These are phyloP conservation scores for Drosophila vallismaia DNA, from an alignment of 2,888 invertebrate species.

Conservation along the genomic window DNA sequence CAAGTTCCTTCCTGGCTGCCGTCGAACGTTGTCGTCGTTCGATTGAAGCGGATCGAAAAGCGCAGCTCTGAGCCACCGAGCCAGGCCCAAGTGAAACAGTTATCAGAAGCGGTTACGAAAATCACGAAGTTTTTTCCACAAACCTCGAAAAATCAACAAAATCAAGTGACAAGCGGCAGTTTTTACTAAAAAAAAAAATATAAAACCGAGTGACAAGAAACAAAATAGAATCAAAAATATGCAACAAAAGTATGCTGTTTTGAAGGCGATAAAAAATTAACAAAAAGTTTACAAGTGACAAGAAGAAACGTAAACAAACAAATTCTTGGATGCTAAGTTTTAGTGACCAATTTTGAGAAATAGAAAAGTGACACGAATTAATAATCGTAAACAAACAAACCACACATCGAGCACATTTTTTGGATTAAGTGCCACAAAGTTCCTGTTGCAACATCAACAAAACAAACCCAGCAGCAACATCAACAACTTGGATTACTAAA, in stretches of 20 bases:
- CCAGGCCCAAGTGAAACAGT: slow-evolving; percentile 38
- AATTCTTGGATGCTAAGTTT: slow-evolving; percentile 4
- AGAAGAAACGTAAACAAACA: slow-evolving; percentile 26
- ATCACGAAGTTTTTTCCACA: slow-evolving; percentile 13
- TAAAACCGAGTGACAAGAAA: slow-evolving; percentile 10
- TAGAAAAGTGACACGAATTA: background rate
- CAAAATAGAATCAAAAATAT: slow-evolving; percentile 5
- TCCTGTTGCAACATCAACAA: slow-evolving; percentile 59
- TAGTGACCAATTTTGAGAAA: slow-evolving; percentile 12
- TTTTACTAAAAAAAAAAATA: slow-evolving; percentile 16
- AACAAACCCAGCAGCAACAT: slow-evolving; percentile 50
- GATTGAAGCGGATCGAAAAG: slow-evolving; percentile 64
- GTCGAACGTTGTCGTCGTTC: slow-evolving; percentile 83
- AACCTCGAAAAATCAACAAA: slow-evolving; percentile 11
- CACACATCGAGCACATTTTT: slow-evolving; percentile 60
- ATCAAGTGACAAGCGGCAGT: background rate
- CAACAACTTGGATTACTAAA: slow-evolving; percentile 74
- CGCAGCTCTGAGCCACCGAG: slow-evolving; percentile 61
- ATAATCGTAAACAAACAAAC: slow-evolving; percentile 19
- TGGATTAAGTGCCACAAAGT: slow-evolving; percentile 74
- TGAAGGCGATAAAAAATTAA: slow-evolving; percentile 19
- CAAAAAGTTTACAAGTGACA: slow-evolving; percentile 36
- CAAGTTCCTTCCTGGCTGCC: slow-evolving; percentile 84
- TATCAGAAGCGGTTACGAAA: background rate
- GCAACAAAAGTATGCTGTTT: background rate